Base-by-base conservation (phyloP, 2,888 invertebrate genomes). In the Pseudococcus viburni region DNA sequence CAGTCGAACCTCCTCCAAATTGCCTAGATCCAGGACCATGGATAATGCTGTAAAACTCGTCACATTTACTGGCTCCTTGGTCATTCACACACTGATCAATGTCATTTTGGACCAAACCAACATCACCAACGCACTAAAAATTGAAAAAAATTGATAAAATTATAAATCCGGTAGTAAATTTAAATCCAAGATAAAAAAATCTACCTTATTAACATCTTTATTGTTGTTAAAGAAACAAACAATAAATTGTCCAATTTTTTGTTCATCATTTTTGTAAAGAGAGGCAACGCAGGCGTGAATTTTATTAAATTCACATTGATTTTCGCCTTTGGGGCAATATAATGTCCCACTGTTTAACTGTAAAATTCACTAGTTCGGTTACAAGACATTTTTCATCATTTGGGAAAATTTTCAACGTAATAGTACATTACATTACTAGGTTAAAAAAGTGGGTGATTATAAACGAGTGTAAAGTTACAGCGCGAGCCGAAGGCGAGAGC, bases 271-370 rank as follows among this genome's bases (percentile, higher is more conserved):
- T 22, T 9, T 9, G 0, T 19, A 64, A 19, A 64, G 9, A 1
- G 6, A 8, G 0, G 64, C 64, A 5, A 64, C 64, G 22, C 64
- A 64, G 64, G 64, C 64, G 64, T 64, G 64, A 64, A 64, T 64
- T 64, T 64, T 22, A 64, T 64, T 22, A 64, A 9, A 64, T 64
- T 64, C 9, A 64, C 64, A 64, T 22, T 64, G 64, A 22, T 64
- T 22, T 22, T 19, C 22, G 2, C 64, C 64, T 9, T 64, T 22
- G 22, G 64, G 64, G 4, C 64, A 64, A 64, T 19, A 11, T 22
- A 64, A 22, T 22, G 8, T 8, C 22, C 22, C 64, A 11, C 9
- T 0, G 55, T 55, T 22, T 0, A 64, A 12, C 64, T 64, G 11
- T 11, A 22, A 64, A 64, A 64, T 64, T 22, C 64, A 19, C 7